These are phyloP conservation scores for Rana temporaria DNA, from an alignment of 2,113 vertebrate species.

Conservation along the genomic window DNA sequence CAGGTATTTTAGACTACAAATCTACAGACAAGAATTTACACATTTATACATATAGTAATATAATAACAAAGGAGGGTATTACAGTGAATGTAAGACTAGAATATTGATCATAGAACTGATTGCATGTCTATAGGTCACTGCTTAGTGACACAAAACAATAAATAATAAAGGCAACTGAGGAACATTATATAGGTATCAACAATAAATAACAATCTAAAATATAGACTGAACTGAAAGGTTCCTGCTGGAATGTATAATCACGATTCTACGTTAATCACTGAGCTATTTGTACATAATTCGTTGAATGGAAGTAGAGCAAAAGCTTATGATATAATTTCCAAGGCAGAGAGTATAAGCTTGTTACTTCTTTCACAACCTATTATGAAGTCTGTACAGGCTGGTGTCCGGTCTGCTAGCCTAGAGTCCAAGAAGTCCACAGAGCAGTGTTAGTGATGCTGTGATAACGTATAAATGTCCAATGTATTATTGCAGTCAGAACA, in stretches of 20 bases:
- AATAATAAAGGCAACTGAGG: constrained; percentile 35
- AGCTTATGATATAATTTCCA: constrained; percentile 7
- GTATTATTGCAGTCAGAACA: constrained; percentile 36
- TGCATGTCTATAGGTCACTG: constrained; percentile 4
- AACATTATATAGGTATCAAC: constrained; percentile 13
- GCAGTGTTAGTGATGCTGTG: background rate
- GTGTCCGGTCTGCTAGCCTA: constrained; percentile 1
- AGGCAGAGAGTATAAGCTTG: background rate
- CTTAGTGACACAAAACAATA: constrained; percentile 15
- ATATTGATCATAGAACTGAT: constrained; percentile 23
- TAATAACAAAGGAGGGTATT: background rate
- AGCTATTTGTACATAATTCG: constrained; percentile 4
- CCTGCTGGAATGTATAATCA: constrained; percentile 34
- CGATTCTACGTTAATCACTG: constrained; percentile 8
- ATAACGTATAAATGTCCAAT: background rate
- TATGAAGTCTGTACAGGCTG: constrained; percentile 1
- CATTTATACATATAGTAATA: constrained; percentile 2
- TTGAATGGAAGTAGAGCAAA: constrained; percentile 12
- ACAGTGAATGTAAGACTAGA: constrained; percentile 16
- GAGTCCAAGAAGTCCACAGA: background rate
- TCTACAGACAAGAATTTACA: constrained; percentile 27
- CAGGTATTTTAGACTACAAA: constrained; percentile 5
- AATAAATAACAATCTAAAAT: constrained; percentile 22
- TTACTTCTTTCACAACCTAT: background rate
- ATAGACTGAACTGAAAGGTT: constrained; percentile 8